Base-by-base conservation (phyloP, 1,140 invertebrate genomes). In the Fopius arisanus region DNA sequence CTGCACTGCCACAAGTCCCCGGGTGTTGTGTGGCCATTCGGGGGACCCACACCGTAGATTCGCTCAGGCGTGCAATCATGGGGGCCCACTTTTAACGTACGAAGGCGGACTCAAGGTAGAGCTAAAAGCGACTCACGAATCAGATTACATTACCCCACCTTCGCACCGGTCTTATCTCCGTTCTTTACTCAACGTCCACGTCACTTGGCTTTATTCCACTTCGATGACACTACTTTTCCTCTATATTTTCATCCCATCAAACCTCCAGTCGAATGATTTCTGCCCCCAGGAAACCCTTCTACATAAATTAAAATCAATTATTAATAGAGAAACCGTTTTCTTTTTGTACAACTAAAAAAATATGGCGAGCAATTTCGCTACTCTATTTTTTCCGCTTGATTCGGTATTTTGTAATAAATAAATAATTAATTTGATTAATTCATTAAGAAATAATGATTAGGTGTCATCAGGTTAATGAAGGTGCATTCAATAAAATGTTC, bases 101-200 rank as follows among this genome's bases (percentile, higher is more conserved):
- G 41, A 65, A 65, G 62, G 54, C 67, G 48, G 67, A 68, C 80
- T 79, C 81, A 80, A 81, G 82, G 80, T 59, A 28, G 23, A 59
- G 9, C 21, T 26, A 80, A 84, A 86, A 81, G 84, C 84, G 82
- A 86, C 80, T 83, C 81, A 82, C 82, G 86, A 87, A 82, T 86
- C 86, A 86, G 83, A 87, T 87, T 87, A 87, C 86, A 87, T 86
- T 82, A 83, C 82, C 80, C 48, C 37, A 33, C 26, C 41, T 67
- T 59, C 10, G 62, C 80, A 83, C 77, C 69, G 79, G 80, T 82
- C 81, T 87, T 86, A 86, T 86, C 84, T 86, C 84, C 84, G 82
- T 83, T 85, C 80, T 82, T 82, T 75, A 77, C 75, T 75, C 81
- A 79, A 59, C 48, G 16, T 59, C 14, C 2, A 68, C 70, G 54